phyloP scores from a whole-genome alignment of 2,888 invertebrate genomes.

The Rhingia campestris region DNA sequence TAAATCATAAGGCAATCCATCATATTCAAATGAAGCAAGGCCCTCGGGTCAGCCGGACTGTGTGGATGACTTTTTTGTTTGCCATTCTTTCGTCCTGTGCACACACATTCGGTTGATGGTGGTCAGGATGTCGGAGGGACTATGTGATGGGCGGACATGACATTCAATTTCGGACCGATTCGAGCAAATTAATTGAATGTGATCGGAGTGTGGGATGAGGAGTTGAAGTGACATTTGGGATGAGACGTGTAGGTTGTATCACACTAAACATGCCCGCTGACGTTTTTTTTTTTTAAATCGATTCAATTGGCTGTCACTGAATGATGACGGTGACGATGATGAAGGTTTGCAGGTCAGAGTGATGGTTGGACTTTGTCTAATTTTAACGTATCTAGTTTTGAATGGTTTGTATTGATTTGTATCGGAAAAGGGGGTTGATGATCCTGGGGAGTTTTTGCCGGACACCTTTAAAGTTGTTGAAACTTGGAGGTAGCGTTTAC shows the following conservation, averaged over 20 bases:
- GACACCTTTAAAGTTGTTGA: too few relatives aligned
- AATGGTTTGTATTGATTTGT: too few relatives aligned
- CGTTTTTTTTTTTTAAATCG: constrained; percentile 51
- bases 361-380: not conserved
- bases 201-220: constrained; percentile 9
- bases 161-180: constrained; percentile 71
- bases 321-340: constrained; percentile 26
- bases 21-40: constrained; percentile 70
- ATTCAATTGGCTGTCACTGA: constrained; percentile 58
- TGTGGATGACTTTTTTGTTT: constrained; percentile 19
- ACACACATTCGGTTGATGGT: constrained; percentile 28
- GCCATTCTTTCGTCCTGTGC: not conserved
- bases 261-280: constrained; percentile 55
- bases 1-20: constrained; percentile 73
- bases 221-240: not conserved
- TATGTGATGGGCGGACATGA: constrained; percentile 69
- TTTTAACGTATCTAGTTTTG: too few relatives aligned
- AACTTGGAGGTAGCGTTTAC: too few relatives aligned
- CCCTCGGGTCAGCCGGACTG: constrained; percentile 27
- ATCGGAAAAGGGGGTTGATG: too few relatives aligned
- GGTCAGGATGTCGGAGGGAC: constrained; percentile 42
- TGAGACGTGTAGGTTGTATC: not conserved
- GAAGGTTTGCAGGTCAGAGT: not conserved
- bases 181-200: constrained; percentile 71
- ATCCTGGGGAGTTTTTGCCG: too few relatives aligned